A percentile compares a stretch with the other conserved stretches of the same genome.
Conservation (phyloP, 2,113 vertebrate genomes). For the Nerophis ophidion region DNA sequence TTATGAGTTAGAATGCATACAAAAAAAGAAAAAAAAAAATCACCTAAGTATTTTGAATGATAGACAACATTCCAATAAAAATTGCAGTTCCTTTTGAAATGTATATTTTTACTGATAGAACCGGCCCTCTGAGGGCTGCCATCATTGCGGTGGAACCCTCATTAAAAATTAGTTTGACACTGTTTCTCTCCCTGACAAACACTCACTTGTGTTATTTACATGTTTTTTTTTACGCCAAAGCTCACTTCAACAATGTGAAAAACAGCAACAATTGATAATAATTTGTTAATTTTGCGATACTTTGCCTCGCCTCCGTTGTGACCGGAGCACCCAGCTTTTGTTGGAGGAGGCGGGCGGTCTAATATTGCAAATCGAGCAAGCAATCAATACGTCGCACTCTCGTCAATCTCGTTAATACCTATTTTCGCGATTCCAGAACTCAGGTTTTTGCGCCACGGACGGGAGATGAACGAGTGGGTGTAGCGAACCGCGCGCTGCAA, state of each 20-base stretch:
- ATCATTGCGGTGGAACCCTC: no score
- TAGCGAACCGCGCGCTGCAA: constrained; percentile 26
- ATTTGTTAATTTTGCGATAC: constrained; percentile 27
- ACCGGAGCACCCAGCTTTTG: constrained; percentile 17
- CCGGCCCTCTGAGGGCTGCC: no score
- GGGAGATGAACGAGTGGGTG: constrained; percentile 46
- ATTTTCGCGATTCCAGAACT: constrained; percentile 59
- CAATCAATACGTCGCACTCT: constrained; percentile 56
- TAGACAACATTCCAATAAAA: no score
- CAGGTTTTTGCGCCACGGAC: constrained; percentile 50
- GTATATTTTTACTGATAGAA: no score
- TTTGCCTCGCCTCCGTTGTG: constrained; percentile 44
- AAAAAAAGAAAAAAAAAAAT: no score
- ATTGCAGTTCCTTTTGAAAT: no score
- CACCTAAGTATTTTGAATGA: no score
- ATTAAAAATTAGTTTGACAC: no score
- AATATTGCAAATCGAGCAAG: constrained; percentile 57
- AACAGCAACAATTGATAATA: constrained; percentile 49
- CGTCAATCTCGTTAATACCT: constrained; percentile 67
- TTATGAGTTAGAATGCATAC: no score
- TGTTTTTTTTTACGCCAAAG: constrained; percentile 28
- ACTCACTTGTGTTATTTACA: not conserved
- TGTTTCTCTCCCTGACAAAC: no score
- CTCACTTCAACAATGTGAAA: constrained; percentile 40
- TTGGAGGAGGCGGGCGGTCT: constrained; percentile 6